Conservation (phyloP, 2,113 vertebrate genomes). For the Numenius arquata region DNA sequence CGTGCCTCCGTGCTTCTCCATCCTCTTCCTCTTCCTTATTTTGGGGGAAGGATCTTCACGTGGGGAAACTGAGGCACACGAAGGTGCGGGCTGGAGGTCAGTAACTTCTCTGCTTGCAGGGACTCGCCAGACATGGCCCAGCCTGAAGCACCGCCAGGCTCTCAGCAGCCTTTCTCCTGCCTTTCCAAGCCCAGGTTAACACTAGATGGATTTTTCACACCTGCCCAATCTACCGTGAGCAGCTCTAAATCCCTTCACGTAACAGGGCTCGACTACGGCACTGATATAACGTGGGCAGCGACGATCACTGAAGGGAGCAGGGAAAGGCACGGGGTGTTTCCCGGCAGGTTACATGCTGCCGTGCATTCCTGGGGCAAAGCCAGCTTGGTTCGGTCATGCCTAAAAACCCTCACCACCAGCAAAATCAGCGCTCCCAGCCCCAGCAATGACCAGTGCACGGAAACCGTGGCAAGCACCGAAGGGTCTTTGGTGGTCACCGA, state of each 20-base stretch:
- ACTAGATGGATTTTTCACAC: neutral
- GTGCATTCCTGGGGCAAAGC: neutral
- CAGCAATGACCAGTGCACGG: neutral
- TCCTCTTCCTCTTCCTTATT: neutral
- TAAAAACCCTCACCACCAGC: neutral
- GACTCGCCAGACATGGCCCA: neutral
- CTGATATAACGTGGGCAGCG: accelerated
- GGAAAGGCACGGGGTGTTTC: neutral
- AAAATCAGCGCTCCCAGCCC: neutral
- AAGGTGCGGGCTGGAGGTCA: neutral
- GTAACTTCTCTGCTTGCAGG: neutral
- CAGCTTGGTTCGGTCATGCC: neutral
- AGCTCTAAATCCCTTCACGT: neutral
- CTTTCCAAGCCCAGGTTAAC: neutral
- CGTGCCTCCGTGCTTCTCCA: neutral
- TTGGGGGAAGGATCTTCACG: neutral
- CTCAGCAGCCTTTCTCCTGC: neutral
- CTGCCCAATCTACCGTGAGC: neutral
- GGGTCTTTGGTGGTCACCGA: neutral
- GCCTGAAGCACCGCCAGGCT: neutral
- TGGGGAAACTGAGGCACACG: neutral
- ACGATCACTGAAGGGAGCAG: neutral
- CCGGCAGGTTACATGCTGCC: accelerated
- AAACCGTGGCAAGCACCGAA: accelerated
- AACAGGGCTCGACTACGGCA: accelerated